Base-by-base conservation (phyloP, 2,888 invertebrate species). In the Zelleria hepariella region DNA sequence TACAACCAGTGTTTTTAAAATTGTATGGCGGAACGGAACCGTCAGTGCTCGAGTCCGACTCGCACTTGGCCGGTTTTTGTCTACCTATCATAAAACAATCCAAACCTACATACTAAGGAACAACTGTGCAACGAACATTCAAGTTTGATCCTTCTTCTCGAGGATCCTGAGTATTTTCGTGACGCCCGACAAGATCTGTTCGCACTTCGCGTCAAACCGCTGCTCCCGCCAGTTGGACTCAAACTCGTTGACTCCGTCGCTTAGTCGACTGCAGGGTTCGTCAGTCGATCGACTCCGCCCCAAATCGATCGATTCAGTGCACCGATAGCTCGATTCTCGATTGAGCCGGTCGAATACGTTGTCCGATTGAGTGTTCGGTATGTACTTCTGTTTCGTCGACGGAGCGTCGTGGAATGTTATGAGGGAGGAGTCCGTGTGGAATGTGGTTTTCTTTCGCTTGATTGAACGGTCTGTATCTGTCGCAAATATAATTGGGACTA, bases 131-230 rank as follows among this genome's bases (percentile, higher is more conserved):
- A 42, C 32, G 15, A 15, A 15, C 10, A 5, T 25, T 82, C 72
- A 84, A 61, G 74, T 74, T 51, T 69, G 73, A 53, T 74, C 69
- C 60, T 64, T 79, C 61, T 67, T 72, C 63, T 85, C 83, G 66
- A 86, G 62, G 58, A 86, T 70, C 15, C 68, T 72, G 23, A 85
- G 67, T 10, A 86, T 85, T 67, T 68, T 82, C 0, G 78, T 67
- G 1, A 86, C 61, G 59, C 81, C 76, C n/a, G 67, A 61, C 62
- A 83, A 61, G 61, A 86, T 71, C 20, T 77, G 61, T 53, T 73
- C 67, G 21, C 71, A 64, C 32, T 65, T 66, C 59, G 61, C 68
- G 24, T 77, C 75, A 0, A 70, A 5, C 18, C 48, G 8, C 23
- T 3, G 4, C 3, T 49, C 25, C 24, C 24, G 0, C n/a, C 10